phyloP scores from a whole-genome alignment of 2,888 invertebrate genomes.

The Andrena praecox region DNA sequence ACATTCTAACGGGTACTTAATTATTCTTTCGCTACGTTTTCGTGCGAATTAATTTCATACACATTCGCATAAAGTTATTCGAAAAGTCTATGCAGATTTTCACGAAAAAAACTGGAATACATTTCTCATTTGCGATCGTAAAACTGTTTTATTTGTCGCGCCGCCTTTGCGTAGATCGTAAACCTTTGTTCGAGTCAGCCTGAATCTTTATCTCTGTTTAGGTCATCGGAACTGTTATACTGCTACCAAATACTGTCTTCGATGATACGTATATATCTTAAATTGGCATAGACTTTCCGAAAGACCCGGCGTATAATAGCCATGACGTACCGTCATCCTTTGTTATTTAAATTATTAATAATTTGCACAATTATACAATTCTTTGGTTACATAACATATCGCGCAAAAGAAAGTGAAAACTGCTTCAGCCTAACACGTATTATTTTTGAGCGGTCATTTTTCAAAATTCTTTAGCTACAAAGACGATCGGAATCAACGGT shows the following conservation, averaged over 20 bases:
- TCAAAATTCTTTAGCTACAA: not conserved
- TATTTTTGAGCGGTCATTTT: not conserved
- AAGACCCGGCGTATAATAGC: not conserved
- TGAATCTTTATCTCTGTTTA: no score
- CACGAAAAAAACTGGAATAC: not conserved
- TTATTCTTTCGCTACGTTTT: not conserved
- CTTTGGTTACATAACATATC: not conserved
- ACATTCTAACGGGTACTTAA: no score
- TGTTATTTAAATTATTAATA: conserved; percentile 5
- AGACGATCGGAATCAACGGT: not conserved
- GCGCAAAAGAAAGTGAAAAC: not conserved
- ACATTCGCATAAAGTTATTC: not conserved
- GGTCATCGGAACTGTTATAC: no score
- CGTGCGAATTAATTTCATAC: not conserved
- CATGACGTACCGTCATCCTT: not conserved
- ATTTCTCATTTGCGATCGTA: not conserved
- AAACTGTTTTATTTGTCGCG: not conserved
- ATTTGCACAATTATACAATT: not conserved
- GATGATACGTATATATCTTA: not conserved
- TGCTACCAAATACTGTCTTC: no score
- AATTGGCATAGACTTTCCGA: not conserved
- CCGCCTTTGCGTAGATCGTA: no score
- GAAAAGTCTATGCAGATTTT: not conserved
- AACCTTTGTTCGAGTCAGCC: no score
- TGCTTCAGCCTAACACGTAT: no score